phyloP scores from a whole-genome alignment of 2,113 vertebrate genomes.

The Ameiurus melas region DNA sequence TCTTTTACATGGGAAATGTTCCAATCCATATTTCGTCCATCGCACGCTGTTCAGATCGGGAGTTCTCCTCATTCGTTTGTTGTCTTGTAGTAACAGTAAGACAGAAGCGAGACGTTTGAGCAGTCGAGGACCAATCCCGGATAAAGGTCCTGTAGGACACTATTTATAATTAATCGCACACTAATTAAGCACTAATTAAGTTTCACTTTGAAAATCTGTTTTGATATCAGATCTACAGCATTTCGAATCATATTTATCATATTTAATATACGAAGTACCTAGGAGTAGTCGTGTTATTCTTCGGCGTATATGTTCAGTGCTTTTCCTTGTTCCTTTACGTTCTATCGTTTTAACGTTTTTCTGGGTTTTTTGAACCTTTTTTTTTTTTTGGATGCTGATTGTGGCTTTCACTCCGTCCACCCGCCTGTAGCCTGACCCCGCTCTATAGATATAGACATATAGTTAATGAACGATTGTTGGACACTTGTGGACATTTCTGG shows the following conservation, averaged over 20 bases:
- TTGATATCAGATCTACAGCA: background rate
- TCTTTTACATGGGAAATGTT: background rate
- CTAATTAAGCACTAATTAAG: background rate
- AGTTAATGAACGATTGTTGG: background rate
- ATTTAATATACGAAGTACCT: background rate
- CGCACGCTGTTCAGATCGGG: background rate
- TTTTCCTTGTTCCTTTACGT: background rate
- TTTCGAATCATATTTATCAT: background rate
- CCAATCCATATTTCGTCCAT: background rate
- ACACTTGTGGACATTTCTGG: background rate
- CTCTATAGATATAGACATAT: background rate
- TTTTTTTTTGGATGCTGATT: background rate
- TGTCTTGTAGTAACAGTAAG: background rate
- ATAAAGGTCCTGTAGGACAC: background rate
- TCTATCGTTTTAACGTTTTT: background rate
- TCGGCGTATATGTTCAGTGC: no score
- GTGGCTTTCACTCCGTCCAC: background rate
- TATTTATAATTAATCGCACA: background rate
- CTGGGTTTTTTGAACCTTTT: no score
- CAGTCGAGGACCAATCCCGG: no score
- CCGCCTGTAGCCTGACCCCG: background rate
- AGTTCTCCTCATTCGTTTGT: background rate
- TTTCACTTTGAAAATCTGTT: background rate
- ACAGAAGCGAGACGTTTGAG: background rate
- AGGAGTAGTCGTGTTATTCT: background rate